Percentiles rank a stretch among this genome's conserved stretches.
Conservation (phyloP, 2,797 vertebrate species). For the Mycteria americana region DNA sequence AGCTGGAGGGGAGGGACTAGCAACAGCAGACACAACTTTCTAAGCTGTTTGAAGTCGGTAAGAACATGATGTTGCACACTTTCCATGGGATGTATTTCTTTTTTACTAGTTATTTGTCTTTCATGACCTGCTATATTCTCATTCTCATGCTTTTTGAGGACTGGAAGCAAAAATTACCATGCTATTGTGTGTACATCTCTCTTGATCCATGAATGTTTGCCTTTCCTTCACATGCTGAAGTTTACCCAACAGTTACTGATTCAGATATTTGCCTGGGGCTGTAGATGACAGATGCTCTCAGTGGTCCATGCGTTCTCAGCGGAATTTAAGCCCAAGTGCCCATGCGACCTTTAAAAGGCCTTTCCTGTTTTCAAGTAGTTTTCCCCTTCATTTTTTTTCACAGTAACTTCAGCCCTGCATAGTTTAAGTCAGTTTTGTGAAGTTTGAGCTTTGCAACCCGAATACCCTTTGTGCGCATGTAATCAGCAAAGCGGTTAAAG, state of each 20-base stretch:
- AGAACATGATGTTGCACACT: neutral
- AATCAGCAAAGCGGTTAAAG: neutral
- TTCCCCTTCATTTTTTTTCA: neutral
- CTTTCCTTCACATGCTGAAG: neutral
- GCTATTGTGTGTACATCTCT: neutral
- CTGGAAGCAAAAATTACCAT: neutral
- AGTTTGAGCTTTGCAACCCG: neutral
- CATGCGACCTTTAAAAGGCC: neutral
- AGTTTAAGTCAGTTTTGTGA: neutral
- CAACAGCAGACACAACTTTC: neutral
- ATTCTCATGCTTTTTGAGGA: neutral
- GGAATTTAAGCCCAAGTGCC: neutral
- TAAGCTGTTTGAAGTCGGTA: neutral
- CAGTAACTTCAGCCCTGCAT: neutral
- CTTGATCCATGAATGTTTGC: neutral
- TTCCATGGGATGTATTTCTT: neutral
- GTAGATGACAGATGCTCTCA: slow-evolving; percentile 41
- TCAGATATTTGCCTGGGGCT: slow-evolving; percentile 23
- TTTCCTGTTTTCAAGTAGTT: neutral
- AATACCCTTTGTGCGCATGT: neutral
- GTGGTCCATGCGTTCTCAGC: neutral
- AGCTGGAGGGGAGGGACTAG: neutral
- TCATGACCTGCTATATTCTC: neutral
- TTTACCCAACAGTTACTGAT: slow-evolving; percentile 11
- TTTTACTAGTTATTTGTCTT: neutral